A percentile compares a stretch with the other conserved stretches of the same genome.
Evolutionary conservation across 2,888 invertebrate genomes (phyloP).

Genomic region (Phymatocera aterrima): DNA sequence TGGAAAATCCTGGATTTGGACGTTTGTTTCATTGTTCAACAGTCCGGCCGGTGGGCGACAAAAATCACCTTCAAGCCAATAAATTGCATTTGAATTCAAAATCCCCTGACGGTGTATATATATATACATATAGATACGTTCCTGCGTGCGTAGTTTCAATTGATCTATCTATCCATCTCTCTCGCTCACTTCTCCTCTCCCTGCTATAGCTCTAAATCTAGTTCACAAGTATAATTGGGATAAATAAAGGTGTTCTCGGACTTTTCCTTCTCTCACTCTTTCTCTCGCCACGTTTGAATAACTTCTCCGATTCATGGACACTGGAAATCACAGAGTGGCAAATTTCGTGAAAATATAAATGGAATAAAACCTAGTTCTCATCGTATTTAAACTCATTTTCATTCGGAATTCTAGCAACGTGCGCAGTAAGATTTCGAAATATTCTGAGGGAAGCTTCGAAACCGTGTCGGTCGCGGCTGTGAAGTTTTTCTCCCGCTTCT

Average conservation of each 20-base stretch:
- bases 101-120: neutral
- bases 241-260: too few relatives aligned
- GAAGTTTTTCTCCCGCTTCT: neutral
- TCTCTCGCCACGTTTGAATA: slow-evolving; percentile 4
- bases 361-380: neutral
- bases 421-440: too few relatives aligned
- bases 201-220: too few relatives aligned
- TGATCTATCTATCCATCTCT: too few relatives aligned
- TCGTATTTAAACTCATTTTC: neutral
- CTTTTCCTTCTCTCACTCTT: too few relatives aligned
- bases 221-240: too few relatives aligned
- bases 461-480: too few relatives aligned
- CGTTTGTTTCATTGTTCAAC: neutral
- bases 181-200: too few relatives aligned
- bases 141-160: neutral
- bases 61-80: neutral
- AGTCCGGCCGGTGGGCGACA: neutral
- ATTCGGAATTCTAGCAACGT: neutral
- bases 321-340: neutral
- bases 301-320: neutral
- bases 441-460: too few relatives aligned
- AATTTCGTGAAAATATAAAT: neutral
- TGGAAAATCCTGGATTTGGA: slow-evolving; percentile 31
- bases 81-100: slow-evolving; percentile 4
- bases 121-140: too few relatives aligned